phyloP scores from a whole-genome alignment of 2,113 vertebrate species.

The Riparia riparia region DNA sequence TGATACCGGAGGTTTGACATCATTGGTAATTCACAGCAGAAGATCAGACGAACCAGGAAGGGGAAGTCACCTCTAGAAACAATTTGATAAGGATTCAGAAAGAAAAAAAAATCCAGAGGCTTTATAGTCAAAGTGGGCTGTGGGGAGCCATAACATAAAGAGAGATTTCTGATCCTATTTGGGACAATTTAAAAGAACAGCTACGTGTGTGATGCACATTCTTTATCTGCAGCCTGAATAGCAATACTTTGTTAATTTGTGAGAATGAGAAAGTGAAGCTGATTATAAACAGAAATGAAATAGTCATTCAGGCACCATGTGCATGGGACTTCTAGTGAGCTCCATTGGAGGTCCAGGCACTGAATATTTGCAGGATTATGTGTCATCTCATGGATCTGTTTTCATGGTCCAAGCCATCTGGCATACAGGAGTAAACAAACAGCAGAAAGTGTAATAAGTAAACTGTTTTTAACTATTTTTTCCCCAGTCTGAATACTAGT shows the following conservation, averaged over 20 bases:
- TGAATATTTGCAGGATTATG: conserved; percentile 53
- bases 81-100: neutral
- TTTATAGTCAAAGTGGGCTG: neutral
- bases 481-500: neutral
- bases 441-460: conserved; percentile 46
- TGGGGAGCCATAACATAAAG: neutral
- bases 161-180: neutral
- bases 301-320: neutral
- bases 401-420: conserved; percentile 51
- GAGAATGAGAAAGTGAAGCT: conserved; percentile 49
- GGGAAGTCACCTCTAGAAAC: neutral
- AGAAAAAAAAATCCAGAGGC: neutral
- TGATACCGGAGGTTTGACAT: accelerated
- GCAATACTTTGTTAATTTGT: conserved; percentile 13
- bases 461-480: neutral
- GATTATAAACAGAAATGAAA: conserved; percentile 30
- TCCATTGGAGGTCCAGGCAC: conserved; percentile 40
- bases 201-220: neutral
- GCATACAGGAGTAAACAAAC: conserved; percentile 61
- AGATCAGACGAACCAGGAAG: neutral
- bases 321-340: conserved; percentile 27
- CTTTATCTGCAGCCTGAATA: conserved; percentile 8
- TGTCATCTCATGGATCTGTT: conserved; percentile 49
- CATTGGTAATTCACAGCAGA: neutral
- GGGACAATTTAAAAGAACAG: neutral